phyloP scores from a whole-genome alignment of 2,888 invertebrate genomes.

The Laothoe populi region DNA sequence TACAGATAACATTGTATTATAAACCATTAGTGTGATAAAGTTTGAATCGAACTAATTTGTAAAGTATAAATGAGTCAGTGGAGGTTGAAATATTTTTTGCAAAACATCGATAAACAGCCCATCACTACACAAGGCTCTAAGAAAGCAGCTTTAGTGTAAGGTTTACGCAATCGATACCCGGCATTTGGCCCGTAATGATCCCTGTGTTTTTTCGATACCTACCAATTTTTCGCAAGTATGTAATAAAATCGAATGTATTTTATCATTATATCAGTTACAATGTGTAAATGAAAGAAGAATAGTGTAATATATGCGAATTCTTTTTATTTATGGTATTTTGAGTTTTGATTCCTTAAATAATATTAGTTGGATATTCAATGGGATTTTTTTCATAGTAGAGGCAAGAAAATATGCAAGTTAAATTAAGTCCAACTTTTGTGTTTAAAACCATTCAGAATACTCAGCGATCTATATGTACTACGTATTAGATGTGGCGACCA shows the following conservation, averaged over 20 bases:
- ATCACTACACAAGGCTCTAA: constrained; percentile 26
- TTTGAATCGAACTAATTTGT: neutral
- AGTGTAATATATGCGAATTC: too few species aligned
- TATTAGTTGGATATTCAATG: too few species aligned
- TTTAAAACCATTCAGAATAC: too few species aligned
- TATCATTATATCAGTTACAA: constrained; percentile 13
- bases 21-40: neutral
- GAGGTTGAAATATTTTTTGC: constrained; percentile 2
- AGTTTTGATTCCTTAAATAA: too few species aligned
- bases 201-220: constrained; percentile 28
- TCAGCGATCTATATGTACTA: too few species aligned
- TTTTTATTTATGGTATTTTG: too few species aligned
- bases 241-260: constrained; percentile 26
- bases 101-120: constrained; percentile 21
- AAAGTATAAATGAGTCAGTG: constrained; percentile 3
- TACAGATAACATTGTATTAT: too few species aligned
- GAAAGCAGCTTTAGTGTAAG: constrained; percentile 30
- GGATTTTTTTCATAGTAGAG: too few species aligned
- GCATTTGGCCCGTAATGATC: constrained; percentile 29
- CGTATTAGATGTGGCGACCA: too few species aligned
- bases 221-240: constrained; percentile 28
- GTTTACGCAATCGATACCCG: constrained; percentile 31
- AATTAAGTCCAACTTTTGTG: too few species aligned
- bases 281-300: constrained; percentile 7
- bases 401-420: too few species aligned